A percentile compares a stretch with the other conserved stretches of the same genome.
phyloP scores from a whole-genome alignment of 2,797 vertebrate species.

The Microctenopoma stevenorrisi region DNA sequence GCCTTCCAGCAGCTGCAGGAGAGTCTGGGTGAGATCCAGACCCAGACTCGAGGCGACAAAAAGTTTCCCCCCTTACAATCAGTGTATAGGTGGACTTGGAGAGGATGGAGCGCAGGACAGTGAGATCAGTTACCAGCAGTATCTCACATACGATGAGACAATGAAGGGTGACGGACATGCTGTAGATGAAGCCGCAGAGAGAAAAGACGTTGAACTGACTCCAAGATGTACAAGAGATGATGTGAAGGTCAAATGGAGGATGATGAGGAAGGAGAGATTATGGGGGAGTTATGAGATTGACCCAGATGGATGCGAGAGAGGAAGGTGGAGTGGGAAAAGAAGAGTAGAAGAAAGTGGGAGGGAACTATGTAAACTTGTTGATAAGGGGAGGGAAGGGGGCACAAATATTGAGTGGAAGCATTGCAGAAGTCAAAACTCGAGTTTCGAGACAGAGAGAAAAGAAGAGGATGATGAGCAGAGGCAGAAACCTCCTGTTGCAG shows the following conservation, averaged over 20 bases:
- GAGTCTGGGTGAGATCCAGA: conserved; percentile 43
- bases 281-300: conserved; percentile 56
- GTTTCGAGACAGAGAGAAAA: conserved; percentile 23
- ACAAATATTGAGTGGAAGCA: conserved; percentile 30
- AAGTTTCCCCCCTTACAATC: conserved; percentile 77
- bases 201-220: conserved; percentile 11
- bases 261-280: conserved; percentile 60
- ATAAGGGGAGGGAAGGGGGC: conserved; percentile 10
- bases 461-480: conserved; percentile 22
- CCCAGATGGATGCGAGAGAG: conserved; percentile 29
- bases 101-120: conserved; percentile 20
- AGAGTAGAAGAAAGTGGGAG: conserved; percentile 39
- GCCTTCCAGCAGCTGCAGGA: conserved; percentile 33
- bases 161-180: conserved; percentile 3
- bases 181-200: conserved; percentile 27
- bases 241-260: conserved; percentile 56
- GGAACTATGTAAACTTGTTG: neutral
- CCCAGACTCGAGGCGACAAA: conserved; percentile 71
- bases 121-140: neutral
- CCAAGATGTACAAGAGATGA: conserved; percentile 52
- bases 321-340: conserved; percentile 47
- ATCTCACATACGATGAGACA: neutral
- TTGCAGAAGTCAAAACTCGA: conserved; percentile 25
- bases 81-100: conserved; percentile 67
- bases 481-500: neutral